Evolutionary conservation across 2,888 invertebrate species (phyloP).

Genomic region (Dryocosmus kuriphilus): DNA sequence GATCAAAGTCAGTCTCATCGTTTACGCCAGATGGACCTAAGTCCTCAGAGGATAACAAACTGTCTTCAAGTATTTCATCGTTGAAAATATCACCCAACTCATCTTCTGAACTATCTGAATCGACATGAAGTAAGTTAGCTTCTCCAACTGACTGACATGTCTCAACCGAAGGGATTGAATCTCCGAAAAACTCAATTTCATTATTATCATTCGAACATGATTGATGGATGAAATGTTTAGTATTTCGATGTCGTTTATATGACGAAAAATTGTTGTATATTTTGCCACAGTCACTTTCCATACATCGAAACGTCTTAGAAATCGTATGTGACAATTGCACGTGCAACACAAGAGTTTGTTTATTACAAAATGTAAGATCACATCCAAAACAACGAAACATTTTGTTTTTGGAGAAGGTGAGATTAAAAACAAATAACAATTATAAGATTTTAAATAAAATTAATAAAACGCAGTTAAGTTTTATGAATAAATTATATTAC

Average conservation of each 20-base stretch:
- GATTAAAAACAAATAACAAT: too few species aligned
- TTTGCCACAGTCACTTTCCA: constrained; percentile 15
- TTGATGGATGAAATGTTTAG: background rate
- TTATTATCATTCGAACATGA: too few species aligned
- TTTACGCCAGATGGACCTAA: background rate
- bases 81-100: constrained; percentile 4
- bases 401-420: too few species aligned
- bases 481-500: background rate
- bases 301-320: constrained; percentile 12
- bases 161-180: background rate
- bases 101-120: constrained; percentile 2
- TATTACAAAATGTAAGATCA: background rate
- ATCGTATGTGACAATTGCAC: too few species aligned
- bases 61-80: background rate
- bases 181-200: background rate
- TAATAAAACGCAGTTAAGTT: too few species aligned
- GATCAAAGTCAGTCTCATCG: background rate
- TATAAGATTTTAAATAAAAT: too few species aligned
- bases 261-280: background rate
- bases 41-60: background rate
- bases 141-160: background rate
- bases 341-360: background rate
- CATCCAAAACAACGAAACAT: constrained; percentile 14
- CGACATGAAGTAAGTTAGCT: background rate
- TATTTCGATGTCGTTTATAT: constrained; percentile 20